Conservation (phyloP, 2,888 invertebrate species). For the Phlogophora meticulosa region DNA sequence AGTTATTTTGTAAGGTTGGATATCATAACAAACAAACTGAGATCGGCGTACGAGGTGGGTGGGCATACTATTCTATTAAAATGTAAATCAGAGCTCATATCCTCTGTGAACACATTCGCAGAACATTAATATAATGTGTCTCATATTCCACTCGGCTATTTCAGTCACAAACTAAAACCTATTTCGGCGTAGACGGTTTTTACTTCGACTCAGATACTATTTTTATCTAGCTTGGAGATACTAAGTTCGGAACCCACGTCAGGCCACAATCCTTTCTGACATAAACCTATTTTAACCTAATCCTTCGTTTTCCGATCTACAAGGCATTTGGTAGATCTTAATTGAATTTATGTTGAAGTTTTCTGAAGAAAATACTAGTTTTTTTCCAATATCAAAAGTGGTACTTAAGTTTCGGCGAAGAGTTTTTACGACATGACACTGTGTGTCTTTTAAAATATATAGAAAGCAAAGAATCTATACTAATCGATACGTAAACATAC, state of each 20-base stretch:
- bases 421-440: no score
- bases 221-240: slow-evolving; percentile 20
- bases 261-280: slow-evolving; percentile 29
- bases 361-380: background rate
- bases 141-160: background rate
- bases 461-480: background rate
- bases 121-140: background rate
- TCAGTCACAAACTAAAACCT: slow-evolving; percentile 3
- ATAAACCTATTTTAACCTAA: slow-evolving; percentile 22
- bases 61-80: background rate
- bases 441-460: no score
- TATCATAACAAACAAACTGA: background rate
- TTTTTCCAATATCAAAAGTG: no score
- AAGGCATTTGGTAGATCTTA: background rate
- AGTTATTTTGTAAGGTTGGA: no score
- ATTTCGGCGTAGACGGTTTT: slow-evolving; percentile 7
- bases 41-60: background rate
- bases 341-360: slow-evolving; percentile 18
- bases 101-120: background rate
- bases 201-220: slow-evolving; percentile 4
- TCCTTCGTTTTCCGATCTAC: slow-evolving; percentile 21
- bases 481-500: no score
- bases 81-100: background rate
- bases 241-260: slow-evolving; percentile 18
- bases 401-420: no score